These are phyloP conservation scores for Coptodon rendalli DNA, from an alignment of 2,113 vertebrate genomes.

Conservation along the genomic window DNA sequence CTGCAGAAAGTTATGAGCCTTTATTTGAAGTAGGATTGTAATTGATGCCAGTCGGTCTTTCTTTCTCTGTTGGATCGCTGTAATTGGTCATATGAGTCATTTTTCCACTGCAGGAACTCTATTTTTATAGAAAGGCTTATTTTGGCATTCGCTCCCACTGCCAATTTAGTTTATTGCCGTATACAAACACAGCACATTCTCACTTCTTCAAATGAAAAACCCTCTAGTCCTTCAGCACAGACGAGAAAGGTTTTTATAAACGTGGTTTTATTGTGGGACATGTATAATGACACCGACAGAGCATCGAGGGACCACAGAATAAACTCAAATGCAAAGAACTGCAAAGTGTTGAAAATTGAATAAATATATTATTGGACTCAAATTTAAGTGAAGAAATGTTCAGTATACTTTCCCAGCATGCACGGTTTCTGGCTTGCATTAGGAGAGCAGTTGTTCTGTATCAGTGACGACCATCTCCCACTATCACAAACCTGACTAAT, in stretches of 20 bases:
- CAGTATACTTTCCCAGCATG: neutral
- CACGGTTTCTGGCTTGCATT: neutral
- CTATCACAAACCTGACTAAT: neutral
- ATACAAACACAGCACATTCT: neutral
- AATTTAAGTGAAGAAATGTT: neutral
- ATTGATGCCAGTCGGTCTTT: neutral
- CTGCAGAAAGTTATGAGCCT: neutral
- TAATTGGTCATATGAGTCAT: neutral
- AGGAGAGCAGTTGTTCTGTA: neutral
- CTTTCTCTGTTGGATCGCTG: neutral
- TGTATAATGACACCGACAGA: neutral
- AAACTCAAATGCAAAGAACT: neutral
- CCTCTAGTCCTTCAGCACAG: too few relatives aligned
- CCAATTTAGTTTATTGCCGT: neutral
- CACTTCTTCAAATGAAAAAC: neutral
- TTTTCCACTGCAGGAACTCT: neutral
- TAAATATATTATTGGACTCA: neutral
- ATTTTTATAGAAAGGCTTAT: neutral
- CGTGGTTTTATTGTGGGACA: neutral
- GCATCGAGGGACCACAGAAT: neutral
- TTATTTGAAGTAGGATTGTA: neutral
- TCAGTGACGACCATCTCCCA: accelerated
- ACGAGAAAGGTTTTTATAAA: neutral
- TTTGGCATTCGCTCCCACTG: neutral
- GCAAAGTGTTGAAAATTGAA: neutral